Evolutionary conservation across 2,888 invertebrate genomes (phyloP), one percentile per base, ranked within the genome.

Genomic region (Molanna angustata): DNA sequence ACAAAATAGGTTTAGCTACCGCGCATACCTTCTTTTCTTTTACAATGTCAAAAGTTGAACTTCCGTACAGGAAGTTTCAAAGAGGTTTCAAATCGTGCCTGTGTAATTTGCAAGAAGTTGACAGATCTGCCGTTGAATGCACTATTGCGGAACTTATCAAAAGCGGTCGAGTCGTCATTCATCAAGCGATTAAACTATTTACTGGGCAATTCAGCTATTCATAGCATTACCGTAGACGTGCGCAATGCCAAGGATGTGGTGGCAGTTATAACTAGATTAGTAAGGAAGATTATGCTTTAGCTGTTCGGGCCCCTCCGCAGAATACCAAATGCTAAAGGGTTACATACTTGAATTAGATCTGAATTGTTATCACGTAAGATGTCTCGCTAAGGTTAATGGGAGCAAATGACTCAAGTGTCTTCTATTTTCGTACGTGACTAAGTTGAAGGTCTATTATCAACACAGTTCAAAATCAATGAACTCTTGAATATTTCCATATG

Each of bases 321-420:
- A 52, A 39, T 40, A 40, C 40, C 52, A 22, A 46, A 33, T 40
- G 39, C 16, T 9, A 46, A 31, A 22, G 14, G n/a, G n/a, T 4
- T 4, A 4, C 13, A 35, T 7, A 35, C 35, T 9, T 33, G 19
- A 14, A 40, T 37, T 22, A 14, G 33, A 32, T 46, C 18, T 17
- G 41, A 22, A 52, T 52, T 46, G 21, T 22, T 31, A 47, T 52
- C 52, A 52, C 52, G 52, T 47, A 52, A 7, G 11, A 47, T 40
- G 20, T 33, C 47, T 52, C 27, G 51, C 17, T 45, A 37, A 54
- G 45, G 53, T 49, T 52, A 52, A 53, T 43, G 53, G 33, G 33
- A 52, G 45, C 18, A 17, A 21, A 19, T 14, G 47, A 31, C 39
- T 39, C 39, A 16, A 17, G 18, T 21, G 22, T 4, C 21, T 16